Conservation (phyloP, 2,113 vertebrate genomes). For the Pedetes capensis region DNA sequence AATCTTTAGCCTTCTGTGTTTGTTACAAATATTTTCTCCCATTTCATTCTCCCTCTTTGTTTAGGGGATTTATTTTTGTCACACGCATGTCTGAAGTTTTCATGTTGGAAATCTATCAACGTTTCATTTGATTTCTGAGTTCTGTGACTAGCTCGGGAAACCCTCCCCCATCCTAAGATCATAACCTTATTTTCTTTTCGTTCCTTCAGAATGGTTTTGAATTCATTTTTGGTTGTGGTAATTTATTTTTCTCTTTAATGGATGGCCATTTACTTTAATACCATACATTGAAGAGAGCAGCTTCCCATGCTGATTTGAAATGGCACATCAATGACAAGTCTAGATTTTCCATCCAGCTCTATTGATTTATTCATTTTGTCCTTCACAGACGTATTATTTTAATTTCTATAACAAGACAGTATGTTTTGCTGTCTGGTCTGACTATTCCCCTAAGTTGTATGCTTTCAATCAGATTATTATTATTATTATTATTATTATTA, state of each 20-base stretch:
- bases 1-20: background rate
- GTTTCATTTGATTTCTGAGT: background rate
- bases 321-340: background rate
- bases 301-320: background rate
- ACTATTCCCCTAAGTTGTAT: background rate
- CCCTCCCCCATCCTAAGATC: background rate
- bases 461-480: background rate
- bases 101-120: background rate
- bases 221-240: background rate
- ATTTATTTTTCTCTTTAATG: background rate
- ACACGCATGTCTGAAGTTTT: background rate
- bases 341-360: background rate
- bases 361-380: background rate
- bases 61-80: background rate
- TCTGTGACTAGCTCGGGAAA: background rate
- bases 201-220: background rate
- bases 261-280: fast-evolving
- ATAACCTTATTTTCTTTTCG: background rate
- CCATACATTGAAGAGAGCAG: background rate
- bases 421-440: background rate
- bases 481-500: no score
- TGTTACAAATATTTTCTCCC: background rate
- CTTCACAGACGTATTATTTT: background rate
- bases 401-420: background rate
- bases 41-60: background rate